Base-by-base conservation (phyloP, 2,888 invertebrate genomes). In the Limenitis camilla region DNA sequence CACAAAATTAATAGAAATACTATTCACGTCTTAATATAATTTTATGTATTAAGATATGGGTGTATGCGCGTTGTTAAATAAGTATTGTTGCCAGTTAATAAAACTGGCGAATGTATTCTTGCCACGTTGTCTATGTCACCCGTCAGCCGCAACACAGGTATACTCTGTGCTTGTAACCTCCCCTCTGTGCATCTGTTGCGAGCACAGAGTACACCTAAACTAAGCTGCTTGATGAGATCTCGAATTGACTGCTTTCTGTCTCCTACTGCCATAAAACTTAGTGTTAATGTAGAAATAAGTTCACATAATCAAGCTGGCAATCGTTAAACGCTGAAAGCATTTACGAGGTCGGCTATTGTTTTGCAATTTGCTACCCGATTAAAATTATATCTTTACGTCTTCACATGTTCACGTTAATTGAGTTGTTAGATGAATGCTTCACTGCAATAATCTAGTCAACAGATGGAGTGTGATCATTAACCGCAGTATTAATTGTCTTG, bases 171-270 rank as follows among this genome's bases (percentile, higher is more conserved):
- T 19, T 39, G 19, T n/a, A n/a, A n/a, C n/a, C n/a, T n/a, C n/a
- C n/a, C n/a, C n/a, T 53, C 35, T 48, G 48, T 55, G 58, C 42
- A 56, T 60, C 54, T 60, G 57, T 59, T 49, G 53, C 61, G 64
- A 69, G 66, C 61, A 72, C 74, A 74, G 74, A 69, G 65, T 56
- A 66, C n/a, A n/a, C 67, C 69, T 63, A 68, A 63, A 55, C 42
- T 63, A 73, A 78, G 81, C 80, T 83, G 83, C 79, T 83, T 81
- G 79, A 79, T 79, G 58, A 60, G 71, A 74, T 75, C 76, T 76
- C 72, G 71, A 73, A 75, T 80, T 73, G 72, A 74, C 61, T 70
- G 78, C 78, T 79, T 74, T 78, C 76, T 78, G 72, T 78, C 76
- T 76, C 76, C 78, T 72, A 81, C 81, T 80, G 81, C 79, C 81